Evolutionary conservation across 2,797 vertebrate genomes (phyloP), one percentile per base, ranked within the genome.

Genomic region (Martes flavigula): DNA sequence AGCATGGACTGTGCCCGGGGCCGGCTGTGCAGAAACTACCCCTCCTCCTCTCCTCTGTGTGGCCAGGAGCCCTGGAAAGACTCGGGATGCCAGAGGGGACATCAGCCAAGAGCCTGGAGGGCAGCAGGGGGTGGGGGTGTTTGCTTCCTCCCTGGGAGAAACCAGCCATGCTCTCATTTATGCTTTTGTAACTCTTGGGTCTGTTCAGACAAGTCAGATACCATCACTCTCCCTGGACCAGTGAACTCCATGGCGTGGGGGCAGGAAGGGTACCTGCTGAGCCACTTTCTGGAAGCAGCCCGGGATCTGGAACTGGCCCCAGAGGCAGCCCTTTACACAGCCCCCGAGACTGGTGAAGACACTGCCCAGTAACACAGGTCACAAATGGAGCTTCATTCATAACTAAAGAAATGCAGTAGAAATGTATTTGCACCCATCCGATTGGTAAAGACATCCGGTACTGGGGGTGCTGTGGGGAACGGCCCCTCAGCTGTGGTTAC

Each of bases 231-330:
- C 38, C 73, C 68, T 5, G 46, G 77, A 27, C 72, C 89, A 62
- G 60, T 51, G 85, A 94, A 35, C 91, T 54, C 62, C 3, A 23
- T 0, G 56, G 62, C 4, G 21, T 35, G 2, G 60, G 79, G 30
- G 25, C 27, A 68, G 82, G 35, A 35, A 38, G 25, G 21, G 73
- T n/a, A 21, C 73, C 75, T n/a, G 17, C 94, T 4, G 9, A 30
- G 62, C 62, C 40, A n/a, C 85, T 93, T 92, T 56, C 93, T 77
- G 94, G 40, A 95, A 75, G n/a, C 51, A 46, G 70, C 43, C n/a
- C 1, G 21, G 32, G 66, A 38, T 7, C 72, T 77, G 84, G 51
- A 91, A 93, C 75, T 7, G 40, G 68, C 70, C 38, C 40, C 32
- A 48, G 20, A 66, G 35, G 32, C 20, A 56, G 14, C 60, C 23